Conservation (phyloP, 2,888 invertebrate species). For the Caenorhabditis zanzibari region DNA sequence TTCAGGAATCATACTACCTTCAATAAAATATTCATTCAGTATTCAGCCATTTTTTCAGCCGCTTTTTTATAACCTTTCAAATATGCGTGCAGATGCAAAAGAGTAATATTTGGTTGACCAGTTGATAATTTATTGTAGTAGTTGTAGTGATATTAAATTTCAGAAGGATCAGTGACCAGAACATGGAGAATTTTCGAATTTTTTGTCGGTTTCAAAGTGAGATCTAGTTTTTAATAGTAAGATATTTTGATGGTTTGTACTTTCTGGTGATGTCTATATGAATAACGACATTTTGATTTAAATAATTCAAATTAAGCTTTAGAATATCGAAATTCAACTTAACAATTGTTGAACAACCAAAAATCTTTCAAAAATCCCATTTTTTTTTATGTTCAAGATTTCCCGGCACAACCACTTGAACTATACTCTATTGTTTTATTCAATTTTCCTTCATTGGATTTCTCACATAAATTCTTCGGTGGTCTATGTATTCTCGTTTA, state of each 20-base stretch:
- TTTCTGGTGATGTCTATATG: too few relatives aligned
- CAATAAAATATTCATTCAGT: background rate
- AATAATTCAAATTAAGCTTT: too few relatives aligned
- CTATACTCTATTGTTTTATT: slow-evolving; percentile 4
- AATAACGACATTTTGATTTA: too few relatives aligned
- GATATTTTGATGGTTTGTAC: too few relatives aligned
- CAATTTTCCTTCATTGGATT: background rate
- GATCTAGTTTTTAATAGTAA: too few relatives aligned
- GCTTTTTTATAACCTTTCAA: background rate
- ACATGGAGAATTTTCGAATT: background rate
- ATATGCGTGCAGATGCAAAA: slow-evolving; percentile 4
- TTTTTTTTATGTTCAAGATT: background rate
- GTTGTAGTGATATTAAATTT: background rate
- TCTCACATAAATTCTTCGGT: background rate
- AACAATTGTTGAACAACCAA: too few relatives aligned
- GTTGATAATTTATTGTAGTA: slow-evolving; percentile 10
- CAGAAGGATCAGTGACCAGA: too few relatives aligned
- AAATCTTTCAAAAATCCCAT: too few relatives aligned
- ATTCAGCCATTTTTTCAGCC: background rate
- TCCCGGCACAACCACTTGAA: background rate
- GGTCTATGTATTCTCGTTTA: background rate
- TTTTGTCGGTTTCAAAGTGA: background rate
- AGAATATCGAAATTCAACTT: too few relatives aligned
- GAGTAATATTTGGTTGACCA: slow-evolving; percentile 10
- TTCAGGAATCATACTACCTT: background rate